These are phyloP conservation scores for Tragelaphus buxtoni DNA, from an alignment of 2,113 vertebrate genomes.

Conservation along the genomic window DNA sequence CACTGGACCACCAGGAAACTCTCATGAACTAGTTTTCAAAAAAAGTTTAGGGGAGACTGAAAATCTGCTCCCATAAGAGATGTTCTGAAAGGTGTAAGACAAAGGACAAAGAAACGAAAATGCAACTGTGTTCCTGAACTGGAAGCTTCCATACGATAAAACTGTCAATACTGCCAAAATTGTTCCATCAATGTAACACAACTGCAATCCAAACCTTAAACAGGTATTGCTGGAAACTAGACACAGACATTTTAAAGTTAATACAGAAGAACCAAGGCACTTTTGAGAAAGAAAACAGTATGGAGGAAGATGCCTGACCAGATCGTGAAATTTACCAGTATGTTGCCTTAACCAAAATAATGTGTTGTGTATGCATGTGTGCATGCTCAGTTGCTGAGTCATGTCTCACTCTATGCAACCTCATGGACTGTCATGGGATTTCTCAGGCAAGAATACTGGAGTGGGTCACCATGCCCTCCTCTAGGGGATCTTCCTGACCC, in stretches of 20 bases:
- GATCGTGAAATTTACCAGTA: neutral
- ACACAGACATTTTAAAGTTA: neutral
- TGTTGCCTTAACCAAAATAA: neutral
- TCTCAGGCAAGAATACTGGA: neutral
- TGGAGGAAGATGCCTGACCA: neutral
- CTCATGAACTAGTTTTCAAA: neutral
- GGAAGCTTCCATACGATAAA: neutral
- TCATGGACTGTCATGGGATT: neutral
- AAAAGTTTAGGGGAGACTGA: neutral
- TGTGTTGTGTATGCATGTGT: neutral
- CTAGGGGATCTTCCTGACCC: neutral
- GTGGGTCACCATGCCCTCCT: neutral
- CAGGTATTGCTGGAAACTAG: neutral
- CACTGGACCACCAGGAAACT: neutral
- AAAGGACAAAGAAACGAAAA: neutral
- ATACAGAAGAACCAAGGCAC: neutral
- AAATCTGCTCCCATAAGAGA: neutral
- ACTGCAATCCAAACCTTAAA: neutral
- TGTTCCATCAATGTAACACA: neutral
- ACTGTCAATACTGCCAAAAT: neutral
- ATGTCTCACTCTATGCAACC: neutral
- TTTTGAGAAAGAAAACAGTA: neutral
- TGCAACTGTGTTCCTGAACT: neutral
- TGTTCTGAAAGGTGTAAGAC: neutral
- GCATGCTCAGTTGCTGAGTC: neutral